phyloP scores from a whole-genome alignment of 2,113 vertebrate species.

The Barnardius zonarius region DNA sequence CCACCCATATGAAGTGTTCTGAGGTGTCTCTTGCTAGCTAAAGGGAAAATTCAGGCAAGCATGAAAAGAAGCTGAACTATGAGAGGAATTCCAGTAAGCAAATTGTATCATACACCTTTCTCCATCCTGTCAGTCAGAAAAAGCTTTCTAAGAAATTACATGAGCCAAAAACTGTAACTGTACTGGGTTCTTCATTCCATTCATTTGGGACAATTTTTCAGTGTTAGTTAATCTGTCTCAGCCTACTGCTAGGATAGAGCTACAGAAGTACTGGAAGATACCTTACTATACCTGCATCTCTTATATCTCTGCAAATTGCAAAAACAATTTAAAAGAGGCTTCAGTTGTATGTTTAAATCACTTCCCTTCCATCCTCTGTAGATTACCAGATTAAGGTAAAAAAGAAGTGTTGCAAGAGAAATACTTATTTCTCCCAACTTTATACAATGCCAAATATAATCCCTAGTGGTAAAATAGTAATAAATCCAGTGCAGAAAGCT shows the following conservation, averaged over 20 bases:
- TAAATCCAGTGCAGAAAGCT: not conserved
- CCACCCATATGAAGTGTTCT: not conserved
- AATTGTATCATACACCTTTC: not conserved
- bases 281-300: not conserved
- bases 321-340: not conserved
- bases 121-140: not conserved
- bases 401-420: not conserved
- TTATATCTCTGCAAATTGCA: not conserved
- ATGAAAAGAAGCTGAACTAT: not conserved
- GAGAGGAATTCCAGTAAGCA: not conserved
- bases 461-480: not conserved
- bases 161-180: not conserved
- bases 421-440: not conserved
- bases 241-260: not conserved
- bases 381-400: not conserved
- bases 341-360: not conserved
- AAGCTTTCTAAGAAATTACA: not conserved
- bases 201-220: not conserved
- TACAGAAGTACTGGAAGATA: not conserved
- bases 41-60: not conserved
- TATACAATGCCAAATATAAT: not conserved
- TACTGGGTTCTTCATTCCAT: not conserved
- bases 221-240: not conserved
- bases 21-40: not conserved
- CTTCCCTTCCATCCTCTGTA: accelerated